Conservation (phyloP, 2,113 vertebrate genomes). For the Sphyrna mokarran region DNA sequence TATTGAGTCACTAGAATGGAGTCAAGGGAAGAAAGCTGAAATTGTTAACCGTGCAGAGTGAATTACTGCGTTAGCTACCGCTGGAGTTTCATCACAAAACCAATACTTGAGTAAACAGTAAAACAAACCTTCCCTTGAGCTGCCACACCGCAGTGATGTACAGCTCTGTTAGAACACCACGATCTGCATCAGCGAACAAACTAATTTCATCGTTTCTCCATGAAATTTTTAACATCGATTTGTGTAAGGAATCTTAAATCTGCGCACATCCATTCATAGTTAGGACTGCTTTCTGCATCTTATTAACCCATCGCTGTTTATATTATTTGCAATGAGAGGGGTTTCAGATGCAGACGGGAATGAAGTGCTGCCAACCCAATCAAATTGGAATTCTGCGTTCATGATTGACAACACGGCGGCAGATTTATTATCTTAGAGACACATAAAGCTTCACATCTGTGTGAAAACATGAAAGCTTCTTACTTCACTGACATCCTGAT, state of each 20-base stretch:
- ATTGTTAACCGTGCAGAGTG: neutral
- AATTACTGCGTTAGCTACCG: neutral
- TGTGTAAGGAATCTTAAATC: neutral
- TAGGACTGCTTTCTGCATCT: neutral
- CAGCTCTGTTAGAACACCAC: neutral
- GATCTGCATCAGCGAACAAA: neutral
- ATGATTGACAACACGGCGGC: neutral
- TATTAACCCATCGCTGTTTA: neutral
- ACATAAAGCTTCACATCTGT: slow-evolving; percentile 22
- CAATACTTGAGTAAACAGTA: neutral
- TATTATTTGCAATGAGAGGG: neutral
- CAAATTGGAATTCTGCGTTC: neutral
- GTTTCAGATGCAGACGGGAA: neutral
- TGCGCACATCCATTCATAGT: neutral
- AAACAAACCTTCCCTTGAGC: neutral
- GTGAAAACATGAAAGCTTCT: neutral
- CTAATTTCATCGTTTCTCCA: neutral
- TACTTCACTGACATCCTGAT: neutral
- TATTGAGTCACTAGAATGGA: neutral
- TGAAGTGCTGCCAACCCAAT: neutral
- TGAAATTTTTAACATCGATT: neutral
- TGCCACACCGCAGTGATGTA: neutral
- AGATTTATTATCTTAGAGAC: slow-evolving; percentile 32
- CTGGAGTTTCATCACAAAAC: neutral
- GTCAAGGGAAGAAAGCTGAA: neutral